A percentile compares a stretch with the other conserved stretches of the same genome.
Conservation (phyloP, 2,113 vertebrate species). For the Natator depressus region DNA sequence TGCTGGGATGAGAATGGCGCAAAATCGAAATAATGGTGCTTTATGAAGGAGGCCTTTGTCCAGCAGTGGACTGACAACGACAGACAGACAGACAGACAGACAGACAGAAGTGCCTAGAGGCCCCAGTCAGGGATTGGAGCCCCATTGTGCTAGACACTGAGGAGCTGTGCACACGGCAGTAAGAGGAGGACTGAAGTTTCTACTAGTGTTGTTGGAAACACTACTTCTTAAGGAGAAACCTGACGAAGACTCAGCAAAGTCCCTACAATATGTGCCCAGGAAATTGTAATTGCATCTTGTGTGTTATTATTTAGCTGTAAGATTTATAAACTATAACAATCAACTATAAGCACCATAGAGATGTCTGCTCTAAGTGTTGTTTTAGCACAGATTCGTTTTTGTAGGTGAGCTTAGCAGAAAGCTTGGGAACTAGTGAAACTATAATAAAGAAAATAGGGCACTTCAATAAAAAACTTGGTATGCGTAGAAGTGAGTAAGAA, state of each 20-base stretch:
- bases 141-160: background rate
- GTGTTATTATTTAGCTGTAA: background rate
- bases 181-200: background rate
- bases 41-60: background rate
- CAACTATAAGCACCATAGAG: background rate
- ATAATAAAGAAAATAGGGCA: background rate
- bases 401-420: background rate
- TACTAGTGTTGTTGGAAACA: background rate
- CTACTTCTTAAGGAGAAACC: background rate
- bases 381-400: background rate
- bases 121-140: background rate
- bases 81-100: background rate
- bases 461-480: background rate
- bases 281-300: background rate
- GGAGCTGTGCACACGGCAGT: background rate
- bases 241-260: background rate
- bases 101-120: background rate
- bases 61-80: background rate
- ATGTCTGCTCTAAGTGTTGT: background rate
- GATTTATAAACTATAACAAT: background rate
- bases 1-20: background rate
- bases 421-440: background rate
- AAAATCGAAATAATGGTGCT: background rate
- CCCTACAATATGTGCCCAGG: background rate
- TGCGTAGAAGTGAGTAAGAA: background rate